phyloP scores from a whole-genome alignment of 2,113 vertebrate species.

The Lagopus leucura region DNA sequence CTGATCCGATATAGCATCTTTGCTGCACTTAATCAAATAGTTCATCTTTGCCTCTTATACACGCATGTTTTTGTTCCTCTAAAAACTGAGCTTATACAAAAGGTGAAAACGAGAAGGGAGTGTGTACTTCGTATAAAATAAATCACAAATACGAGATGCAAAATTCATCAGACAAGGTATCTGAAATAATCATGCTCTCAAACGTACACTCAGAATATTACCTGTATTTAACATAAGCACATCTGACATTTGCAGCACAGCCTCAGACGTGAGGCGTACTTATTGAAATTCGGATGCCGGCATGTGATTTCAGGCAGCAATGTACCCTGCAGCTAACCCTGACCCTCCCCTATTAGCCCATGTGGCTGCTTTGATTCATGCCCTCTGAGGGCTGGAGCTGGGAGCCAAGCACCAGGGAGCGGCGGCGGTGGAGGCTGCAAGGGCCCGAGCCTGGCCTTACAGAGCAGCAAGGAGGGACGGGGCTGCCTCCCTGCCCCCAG shows the following conservation, averaged over 20 bases:
- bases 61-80: conserved; percentile 9
- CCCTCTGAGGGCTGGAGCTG: background rate
- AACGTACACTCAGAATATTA: background rate
- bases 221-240: conserved; percentile 47
- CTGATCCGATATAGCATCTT: conserved; percentile 30
- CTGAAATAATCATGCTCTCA: conserved; percentile 3
- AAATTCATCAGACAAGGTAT: conserved; percentile 39
- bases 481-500: background rate
- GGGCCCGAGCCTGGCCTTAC: background rate
- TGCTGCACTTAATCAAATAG: conserved; percentile 21
- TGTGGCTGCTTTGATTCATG: background rate
- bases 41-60: conserved; percentile 8
- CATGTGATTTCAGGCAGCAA: background rate
- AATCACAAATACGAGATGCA: conserved; percentile 33
- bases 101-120: background rate
- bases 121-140: background rate
- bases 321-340: conserved; percentile 5
- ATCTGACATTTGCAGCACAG: conserved; percentile 39
- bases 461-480: background rate
- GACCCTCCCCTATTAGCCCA: background rate
- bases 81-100: background rate
- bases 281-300: background rate
- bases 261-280: background rate
- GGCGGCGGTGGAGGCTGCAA: background rate
- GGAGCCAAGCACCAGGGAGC: background rate